Base-by-base conservation (phyloP, 2,888 invertebrate genomes). In the Pogonocherus hispidulus region DNA sequence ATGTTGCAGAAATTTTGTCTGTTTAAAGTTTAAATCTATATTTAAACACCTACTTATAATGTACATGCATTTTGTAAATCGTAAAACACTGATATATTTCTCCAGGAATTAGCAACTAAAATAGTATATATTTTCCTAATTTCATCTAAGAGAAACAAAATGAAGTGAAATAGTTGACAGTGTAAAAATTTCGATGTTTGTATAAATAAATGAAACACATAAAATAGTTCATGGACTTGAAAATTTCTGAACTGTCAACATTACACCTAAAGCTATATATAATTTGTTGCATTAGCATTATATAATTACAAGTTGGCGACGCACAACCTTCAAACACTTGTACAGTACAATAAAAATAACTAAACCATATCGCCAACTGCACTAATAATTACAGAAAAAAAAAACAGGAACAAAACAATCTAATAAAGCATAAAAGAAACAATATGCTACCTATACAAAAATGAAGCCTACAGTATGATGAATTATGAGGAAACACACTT, bases 301-400 rank as follows among this genome's bases (percentile, higher is more conserved):
- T 72, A 73, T 75, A 76, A 70, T 77, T 77, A 80, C 57, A 71
- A 78, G 81, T 75, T 80, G 82, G 81, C 82, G 81, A 81, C 71
- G 80, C 83, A 83, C 83, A 83, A 83, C 83, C 83, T 81, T 82
- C 77, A 76, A 76, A 81, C 77, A 80, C 78, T 80, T 81, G 76
- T 81, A 79, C 74, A 78, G 77, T 77, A 76, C 76, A 71, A 70
- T 64, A 72, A 71, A 76, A 77, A 76, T 72, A 80, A 81, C 75
- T 74, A 80, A 79, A 80, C 75, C 76, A 73, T 75, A 81, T 81
- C 80, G 82, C 81, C 82, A 82, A 81, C 79, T 72, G 63, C 67
- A 71, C 77, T 76, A 78, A 73, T 67, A 68, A 75, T 77, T 79
- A 78, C 72, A 71, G 69, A 70, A 73, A 67, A 70, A 73, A 67